Conservation (phyloP, 2,113 vertebrate species). For the Semicossyphus pulcher region DNA sequence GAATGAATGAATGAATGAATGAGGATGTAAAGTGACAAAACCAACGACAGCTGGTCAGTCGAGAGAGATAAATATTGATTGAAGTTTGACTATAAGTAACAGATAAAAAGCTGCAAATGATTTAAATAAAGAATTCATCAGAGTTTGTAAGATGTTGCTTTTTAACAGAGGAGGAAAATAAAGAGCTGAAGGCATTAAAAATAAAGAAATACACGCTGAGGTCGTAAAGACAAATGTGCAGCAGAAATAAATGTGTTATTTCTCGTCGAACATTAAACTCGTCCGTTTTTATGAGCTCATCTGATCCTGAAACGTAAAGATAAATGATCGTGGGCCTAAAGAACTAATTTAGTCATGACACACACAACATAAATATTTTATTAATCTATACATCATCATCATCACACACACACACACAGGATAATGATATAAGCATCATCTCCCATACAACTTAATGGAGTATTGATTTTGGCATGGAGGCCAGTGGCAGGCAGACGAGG, state of each 20-base stretch:
- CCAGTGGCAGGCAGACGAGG: constrained; percentile 45
- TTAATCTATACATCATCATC: constrained; percentile 55
- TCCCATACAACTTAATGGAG: constrained; percentile 64
- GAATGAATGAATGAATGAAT: background rate
- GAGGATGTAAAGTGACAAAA: too few species aligned
- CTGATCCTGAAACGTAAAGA: constrained; percentile 29
- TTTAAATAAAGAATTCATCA: too few species aligned
- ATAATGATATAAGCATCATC: constrained; percentile 66
- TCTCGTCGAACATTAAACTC: background rate
- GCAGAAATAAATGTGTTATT: background rate
- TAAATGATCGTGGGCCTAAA: constrained; percentile 11
- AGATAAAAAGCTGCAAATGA: too few species aligned
- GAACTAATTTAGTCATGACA: constrained; percentile 43
- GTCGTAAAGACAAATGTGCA: background rate
- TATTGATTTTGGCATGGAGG: constrained; percentile 69
- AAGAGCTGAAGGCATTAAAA: too few species aligned
- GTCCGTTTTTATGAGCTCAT: constrained; percentile 18
- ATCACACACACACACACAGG: constrained; percentile 44
- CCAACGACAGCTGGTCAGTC: too few species aligned
- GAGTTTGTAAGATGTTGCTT: too few species aligned
- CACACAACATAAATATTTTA: constrained; percentile 50
- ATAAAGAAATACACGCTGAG: background rate
- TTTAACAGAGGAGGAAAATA: too few species aligned
- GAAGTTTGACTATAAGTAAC: too few species aligned
- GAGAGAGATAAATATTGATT: too few species aligned